phyloP scores from a whole-genome alignment of 1,140 invertebrate species.

The Amphibalanus amphitrite region DNA sequence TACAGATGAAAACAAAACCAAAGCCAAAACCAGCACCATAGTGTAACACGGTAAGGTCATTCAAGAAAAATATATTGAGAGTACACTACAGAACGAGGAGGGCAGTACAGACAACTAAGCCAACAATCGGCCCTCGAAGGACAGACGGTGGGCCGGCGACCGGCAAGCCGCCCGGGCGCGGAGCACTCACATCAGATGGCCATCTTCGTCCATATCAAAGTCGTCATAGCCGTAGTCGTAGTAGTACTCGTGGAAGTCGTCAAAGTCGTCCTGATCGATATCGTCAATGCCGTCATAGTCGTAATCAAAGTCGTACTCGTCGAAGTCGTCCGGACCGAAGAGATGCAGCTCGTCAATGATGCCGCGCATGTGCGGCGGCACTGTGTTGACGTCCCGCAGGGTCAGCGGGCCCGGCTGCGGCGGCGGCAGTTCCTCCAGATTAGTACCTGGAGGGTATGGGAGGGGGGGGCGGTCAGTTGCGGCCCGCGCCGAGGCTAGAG shows the following conservation, averaged over 20 bases:
- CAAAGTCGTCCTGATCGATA: background rate
- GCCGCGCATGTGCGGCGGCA: background rate
- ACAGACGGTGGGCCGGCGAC: too few relatives aligned
- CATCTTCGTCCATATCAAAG: too few relatives aligned
- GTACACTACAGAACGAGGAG: too few relatives aligned
- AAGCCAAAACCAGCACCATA: too few relatives aligned
- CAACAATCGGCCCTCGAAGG: too few relatives aligned
- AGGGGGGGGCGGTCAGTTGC: too few relatives aligned
- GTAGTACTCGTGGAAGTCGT: background rate
- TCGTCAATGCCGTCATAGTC: background rate
- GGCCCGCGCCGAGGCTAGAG: background rate
- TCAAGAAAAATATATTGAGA: too few relatives aligned
- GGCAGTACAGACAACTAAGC: too few relatives aligned
- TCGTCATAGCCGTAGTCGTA: background rate
- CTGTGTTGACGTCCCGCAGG: background rate
- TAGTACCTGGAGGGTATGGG: background rate
- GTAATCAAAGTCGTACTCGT: background rate
- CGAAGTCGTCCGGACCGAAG: background rate
- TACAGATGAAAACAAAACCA: too few relatives aligned
- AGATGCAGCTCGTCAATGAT: background rate
- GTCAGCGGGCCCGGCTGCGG: background rate
- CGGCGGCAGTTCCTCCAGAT: background rate
- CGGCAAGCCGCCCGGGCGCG: too few relatives aligned
- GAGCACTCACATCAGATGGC: too few relatives aligned
- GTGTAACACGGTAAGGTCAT: too few relatives aligned